These are phyloP conservation scores for Lasiurus cinereus DNA, from an alignment of 2,113 vertebrate species.

Conservation along the genomic window DNA sequence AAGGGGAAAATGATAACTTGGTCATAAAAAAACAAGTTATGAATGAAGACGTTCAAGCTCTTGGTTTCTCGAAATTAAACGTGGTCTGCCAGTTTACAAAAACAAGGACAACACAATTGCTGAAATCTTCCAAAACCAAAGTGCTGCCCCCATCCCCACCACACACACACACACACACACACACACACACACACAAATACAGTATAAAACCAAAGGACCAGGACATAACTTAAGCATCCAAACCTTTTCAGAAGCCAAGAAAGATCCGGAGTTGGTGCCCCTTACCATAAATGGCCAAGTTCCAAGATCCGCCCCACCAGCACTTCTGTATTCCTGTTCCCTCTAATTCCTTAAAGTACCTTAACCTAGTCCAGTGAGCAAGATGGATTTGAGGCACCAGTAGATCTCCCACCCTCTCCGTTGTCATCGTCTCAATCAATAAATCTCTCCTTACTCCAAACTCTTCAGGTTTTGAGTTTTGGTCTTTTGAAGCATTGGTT, in stretches of 20 bases:
- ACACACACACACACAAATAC: too few relatives aligned
- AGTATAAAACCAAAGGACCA: not conserved
- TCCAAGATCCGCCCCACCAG: not conserved
- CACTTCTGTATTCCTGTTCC: not conserved
- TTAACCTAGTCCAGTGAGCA: not conserved
- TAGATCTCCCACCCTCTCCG: not conserved
- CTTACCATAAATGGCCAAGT: not conserved
- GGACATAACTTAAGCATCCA: not conserved
- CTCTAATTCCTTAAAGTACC: not conserved
- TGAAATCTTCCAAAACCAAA: not conserved
- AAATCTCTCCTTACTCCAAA: not conserved
- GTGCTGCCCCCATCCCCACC: too few relatives aligned
- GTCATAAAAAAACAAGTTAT: not conserved
- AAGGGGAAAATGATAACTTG: not conserved
- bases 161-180: too few relatives aligned
- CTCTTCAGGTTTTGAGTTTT: not conserved
- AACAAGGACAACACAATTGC: not conserved
- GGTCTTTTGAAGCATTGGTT: not conserved
- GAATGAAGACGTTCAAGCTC: not conserved
- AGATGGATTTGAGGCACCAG: not conserved
- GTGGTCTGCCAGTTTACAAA: not conserved
- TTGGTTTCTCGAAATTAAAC: constrained; percentile 27
- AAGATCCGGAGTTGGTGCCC: not conserved
- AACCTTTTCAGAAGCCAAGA: not conserved
- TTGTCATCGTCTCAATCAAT: not conserved